phyloP scores from a whole-genome alignment of 2,113 vertebrate genomes.

The Engraulis encrasicolus region DNA sequence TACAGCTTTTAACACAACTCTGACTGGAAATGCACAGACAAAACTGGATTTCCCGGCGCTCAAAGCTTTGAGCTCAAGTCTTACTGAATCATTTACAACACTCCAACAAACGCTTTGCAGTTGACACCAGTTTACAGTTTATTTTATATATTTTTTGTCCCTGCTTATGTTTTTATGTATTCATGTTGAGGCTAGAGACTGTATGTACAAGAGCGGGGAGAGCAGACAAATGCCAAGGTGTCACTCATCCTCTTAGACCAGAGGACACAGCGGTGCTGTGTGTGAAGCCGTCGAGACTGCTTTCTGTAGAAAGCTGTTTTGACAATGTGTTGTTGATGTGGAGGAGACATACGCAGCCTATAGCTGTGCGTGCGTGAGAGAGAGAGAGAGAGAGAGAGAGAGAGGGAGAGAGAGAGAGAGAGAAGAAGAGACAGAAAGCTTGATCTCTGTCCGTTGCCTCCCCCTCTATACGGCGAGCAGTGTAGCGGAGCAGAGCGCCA shows the following conservation, averaged over 20 bases:
- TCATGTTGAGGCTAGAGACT: neutral
- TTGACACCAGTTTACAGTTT: neutral
- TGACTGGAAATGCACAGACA: neutral
- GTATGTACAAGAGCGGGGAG: neutral
- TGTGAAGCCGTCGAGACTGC: slow-evolving; percentile 50
- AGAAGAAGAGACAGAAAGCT: no score
- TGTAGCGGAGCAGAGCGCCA: no score
- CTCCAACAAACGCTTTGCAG: neutral
- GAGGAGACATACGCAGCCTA: slow-evolving; percentile 51
- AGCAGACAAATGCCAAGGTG: neutral
- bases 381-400: no score
- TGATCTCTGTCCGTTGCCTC: neutral
- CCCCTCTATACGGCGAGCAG: neutral
- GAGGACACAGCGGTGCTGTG: neutral
- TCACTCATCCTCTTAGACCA: neutral
- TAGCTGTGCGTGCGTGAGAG: neutral
- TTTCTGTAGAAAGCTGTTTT: slow-evolving; percentile 70
- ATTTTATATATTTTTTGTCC: neutral
- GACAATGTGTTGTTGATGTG: slow-evolving; percentile 70
- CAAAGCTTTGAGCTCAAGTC: neutral
- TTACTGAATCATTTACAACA: neutral
- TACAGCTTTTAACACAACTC: neutral
- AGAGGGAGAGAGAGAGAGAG: no score
- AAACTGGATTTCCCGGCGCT: neutral
- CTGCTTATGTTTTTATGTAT: neutral